Conservation (phyloP, 2,888 invertebrate genomes). For the Loripinus fragilis region DNA sequence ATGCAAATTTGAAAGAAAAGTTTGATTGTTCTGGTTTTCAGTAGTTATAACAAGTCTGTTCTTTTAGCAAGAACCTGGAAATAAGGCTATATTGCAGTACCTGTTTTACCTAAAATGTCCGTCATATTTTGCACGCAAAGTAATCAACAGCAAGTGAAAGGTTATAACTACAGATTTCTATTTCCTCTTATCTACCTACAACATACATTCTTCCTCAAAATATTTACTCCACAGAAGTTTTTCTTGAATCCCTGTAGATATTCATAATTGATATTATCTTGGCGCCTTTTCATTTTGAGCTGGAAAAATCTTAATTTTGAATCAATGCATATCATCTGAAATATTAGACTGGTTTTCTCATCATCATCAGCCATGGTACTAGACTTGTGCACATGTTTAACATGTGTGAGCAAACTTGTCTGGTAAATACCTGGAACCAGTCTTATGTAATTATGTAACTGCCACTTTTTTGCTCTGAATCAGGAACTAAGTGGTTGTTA, state of each 20-base stretch:
- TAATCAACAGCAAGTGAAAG: too few relatives aligned
- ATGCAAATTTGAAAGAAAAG: too few relatives aligned
- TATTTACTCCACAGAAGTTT: not conserved
- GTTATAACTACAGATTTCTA: not conserved
- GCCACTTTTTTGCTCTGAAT: conserved; percentile 5
- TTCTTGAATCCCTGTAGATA: conserved; percentile 2
- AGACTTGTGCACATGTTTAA: conserved; percentile 16
- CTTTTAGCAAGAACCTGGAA: too few relatives aligned
- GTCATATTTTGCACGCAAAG: too few relatives aligned
- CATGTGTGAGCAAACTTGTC: not conserved
- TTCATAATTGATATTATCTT: conserved; percentile 17
- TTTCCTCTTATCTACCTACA: conserved; percentile 8
- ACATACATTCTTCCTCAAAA: conserved; percentile 9
- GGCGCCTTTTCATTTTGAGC: conserved; percentile 16
- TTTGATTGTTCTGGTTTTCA: too few relatives aligned
- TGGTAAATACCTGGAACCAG: not conserved
- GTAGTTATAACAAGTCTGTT: too few relatives aligned
- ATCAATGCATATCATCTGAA: conserved; percentile 10
- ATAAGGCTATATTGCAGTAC: too few relatives aligned
- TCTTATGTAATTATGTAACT: conserved; percentile 6
- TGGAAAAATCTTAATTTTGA: not conserved
- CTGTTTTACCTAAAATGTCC: too few relatives aligned
- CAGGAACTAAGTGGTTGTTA: conserved; percentile 10
- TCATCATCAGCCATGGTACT: conserved; percentile 4
- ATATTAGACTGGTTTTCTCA: conserved; percentile 13